A percentile compares a stretch with the other conserved stretches of the same genome.
These are phyloP conservation scores for Cassiopea xamachana DNA, from an alignment of 30 jellyfish, hydroid and myxozoan species.

Conservation along the genomic window DNA sequence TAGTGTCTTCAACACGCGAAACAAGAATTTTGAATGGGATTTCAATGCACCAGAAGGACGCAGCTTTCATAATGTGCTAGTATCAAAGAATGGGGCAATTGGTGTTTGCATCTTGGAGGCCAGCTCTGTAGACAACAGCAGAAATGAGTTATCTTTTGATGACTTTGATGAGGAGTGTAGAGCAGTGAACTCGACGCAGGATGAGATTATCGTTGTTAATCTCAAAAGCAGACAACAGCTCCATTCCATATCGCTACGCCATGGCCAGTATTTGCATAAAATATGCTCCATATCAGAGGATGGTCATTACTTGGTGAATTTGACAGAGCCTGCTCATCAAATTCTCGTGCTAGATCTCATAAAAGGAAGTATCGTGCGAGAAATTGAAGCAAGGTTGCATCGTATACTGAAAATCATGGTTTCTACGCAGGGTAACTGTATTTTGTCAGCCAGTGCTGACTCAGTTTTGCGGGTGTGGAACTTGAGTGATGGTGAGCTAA, in stretches of 20 bases:
- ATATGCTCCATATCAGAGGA: constrained; percentile 80
- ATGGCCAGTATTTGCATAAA: constrained; percentile 50
- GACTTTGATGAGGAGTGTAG: not conserved
- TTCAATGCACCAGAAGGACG: constrained; percentile 75
- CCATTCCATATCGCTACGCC: constrained; percentile 32
- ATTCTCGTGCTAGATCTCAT: constrained; percentile 74
- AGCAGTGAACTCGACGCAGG: constrained; percentile 15
- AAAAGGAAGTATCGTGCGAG: constrained; percentile 64
- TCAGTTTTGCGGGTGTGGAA: constrained; percentile 75
- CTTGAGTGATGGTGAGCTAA: constrained; percentile 68
- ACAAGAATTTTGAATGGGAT: constrained; percentile 65
- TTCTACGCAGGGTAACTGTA: constrained; percentile 80
- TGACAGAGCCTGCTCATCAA: constrained; percentile 71
- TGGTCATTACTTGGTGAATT: constrained; percentile 74
- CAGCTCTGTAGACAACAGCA: not conserved
- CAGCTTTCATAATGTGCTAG: constrained; percentile 61
- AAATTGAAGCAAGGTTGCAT: constrained; percentile 59
- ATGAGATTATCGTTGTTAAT: constrained; percentile 66
- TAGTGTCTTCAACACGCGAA: constrained; percentile 40
- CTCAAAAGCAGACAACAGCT: constrained; percentile 50
- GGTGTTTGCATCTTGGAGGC: constrained; percentile 72
- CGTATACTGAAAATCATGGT: constrained; percentile 66
- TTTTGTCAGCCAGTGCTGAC: constrained; percentile 76
- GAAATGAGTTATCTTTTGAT: not conserved
- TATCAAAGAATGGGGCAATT: constrained; percentile 65